Evolutionary conservation across 2,113 vertebrate genomes (phyloP).

Genomic region (Chaenogobius annularis): DNA sequence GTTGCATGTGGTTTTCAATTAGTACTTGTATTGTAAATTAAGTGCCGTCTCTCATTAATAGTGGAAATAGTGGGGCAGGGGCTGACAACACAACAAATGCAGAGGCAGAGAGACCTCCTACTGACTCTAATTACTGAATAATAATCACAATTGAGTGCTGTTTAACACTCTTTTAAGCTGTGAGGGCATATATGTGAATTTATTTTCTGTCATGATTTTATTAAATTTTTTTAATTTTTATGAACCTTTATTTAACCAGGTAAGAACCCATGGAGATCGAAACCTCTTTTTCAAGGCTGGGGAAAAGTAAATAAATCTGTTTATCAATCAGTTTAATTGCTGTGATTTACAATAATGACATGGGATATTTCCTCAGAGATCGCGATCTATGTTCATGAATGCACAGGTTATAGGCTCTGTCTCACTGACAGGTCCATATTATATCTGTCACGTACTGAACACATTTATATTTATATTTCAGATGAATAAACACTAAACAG

Average conservation of each 20-base stretch:
- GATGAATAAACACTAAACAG: too few species aligned
- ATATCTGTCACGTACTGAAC: too few species aligned
- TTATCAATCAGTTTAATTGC: neutral
- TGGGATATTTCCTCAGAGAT: neutral
- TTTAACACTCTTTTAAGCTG: neutral
- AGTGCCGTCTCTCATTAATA: neutral
- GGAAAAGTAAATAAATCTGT: too few species aligned
- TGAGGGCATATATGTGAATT: neutral
- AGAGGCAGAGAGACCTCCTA: slow-evolving; percentile 2
- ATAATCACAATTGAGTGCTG: neutral
- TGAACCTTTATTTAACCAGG: too few species aligned
- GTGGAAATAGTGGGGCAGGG: slow-evolving; percentile 12
- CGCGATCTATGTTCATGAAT: too few species aligned
- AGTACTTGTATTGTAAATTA: neutral
- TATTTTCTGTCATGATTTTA: neutral
- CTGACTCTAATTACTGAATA: slow-evolving; percentile 7
- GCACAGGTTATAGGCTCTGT: too few species aligned
- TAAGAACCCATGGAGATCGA: too few species aligned
- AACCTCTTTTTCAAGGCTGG: too few species aligned
- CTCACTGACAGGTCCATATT: too few species aligned
- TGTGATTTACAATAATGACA: neutral
- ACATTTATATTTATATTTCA: too few species aligned
- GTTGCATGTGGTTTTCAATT: slow-evolving; percentile 36
- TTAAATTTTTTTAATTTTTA: neutral
- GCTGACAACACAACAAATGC: neutral